Conservation (phyloP, 2,888 invertebrate species). For the Polietes domitor region DNA sequence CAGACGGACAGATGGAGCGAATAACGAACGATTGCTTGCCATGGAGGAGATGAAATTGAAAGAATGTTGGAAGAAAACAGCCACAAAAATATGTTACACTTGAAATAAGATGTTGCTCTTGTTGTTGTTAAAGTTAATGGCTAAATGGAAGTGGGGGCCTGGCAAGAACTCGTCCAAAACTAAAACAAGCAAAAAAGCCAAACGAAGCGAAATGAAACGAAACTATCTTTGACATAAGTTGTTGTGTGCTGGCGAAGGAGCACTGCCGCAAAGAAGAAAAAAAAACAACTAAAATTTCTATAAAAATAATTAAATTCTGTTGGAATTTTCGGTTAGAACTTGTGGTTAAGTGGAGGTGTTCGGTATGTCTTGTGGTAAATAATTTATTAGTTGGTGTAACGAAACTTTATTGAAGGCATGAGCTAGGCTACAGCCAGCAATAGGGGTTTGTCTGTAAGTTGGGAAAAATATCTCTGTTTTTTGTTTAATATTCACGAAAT, state of each 20-base stretch:
- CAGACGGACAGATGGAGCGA: background rate
- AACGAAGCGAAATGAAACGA: background rate
- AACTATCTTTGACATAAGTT: conserved; percentile 33
- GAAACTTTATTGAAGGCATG: background rate
- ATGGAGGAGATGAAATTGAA: background rate
- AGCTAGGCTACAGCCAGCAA: background rate
- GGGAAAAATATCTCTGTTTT: too few species aligned
- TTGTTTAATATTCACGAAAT: too few species aligned
- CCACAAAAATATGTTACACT: conserved; percentile 66
- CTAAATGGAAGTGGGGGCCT: conserved; percentile 30
- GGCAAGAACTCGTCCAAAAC: background rate
- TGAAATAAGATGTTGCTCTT: conserved; percentile 51
- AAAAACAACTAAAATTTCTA: too few species aligned
- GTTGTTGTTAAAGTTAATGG: conserved; percentile 58
- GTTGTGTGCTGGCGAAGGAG: background rate
- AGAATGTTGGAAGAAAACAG: conserved; percentile 39
- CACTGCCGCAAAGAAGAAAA: background rate
- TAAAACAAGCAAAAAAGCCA: background rate
- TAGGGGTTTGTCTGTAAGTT: background rate
- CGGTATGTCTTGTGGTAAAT: conserved; percentile 31
- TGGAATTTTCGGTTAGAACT: conserved; percentile 19
- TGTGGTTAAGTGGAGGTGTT: background rate
- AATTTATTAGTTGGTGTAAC: conserved; percentile 7
- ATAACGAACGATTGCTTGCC: background rate
- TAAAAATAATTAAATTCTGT: conserved; percentile 30